Conservation (phyloP, 2,113 vertebrate species). For the Syngnathoides biaculeatus region DNA sequence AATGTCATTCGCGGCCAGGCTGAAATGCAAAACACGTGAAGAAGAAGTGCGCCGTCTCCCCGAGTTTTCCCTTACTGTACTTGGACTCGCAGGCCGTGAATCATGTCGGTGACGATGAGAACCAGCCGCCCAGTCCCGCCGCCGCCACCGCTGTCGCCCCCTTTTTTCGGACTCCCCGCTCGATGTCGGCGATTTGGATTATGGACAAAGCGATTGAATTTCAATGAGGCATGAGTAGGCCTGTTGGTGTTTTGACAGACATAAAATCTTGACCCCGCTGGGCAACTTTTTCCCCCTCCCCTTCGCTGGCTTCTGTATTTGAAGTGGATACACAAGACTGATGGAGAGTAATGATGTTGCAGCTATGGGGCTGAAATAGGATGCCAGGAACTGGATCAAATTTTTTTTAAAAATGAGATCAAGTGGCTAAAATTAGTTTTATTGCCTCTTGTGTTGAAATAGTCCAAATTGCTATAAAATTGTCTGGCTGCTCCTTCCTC, state of each 20-base stretch:
- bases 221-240: conserved; percentile 47
- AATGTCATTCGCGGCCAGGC: conserved; percentile 69
- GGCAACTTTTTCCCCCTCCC: conserved; percentile 10
- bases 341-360: conserved; percentile 22
- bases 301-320: conserved; percentile 33
- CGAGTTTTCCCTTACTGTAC: conserved; percentile 40
- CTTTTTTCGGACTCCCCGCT: conserved; percentile 11
- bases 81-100: conserved; percentile 63
- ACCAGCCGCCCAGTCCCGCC: conserved; percentile 30
- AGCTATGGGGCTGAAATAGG: neutral
- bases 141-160: conserved; percentile 24
- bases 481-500: neutral
- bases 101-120: conserved; percentile 58
- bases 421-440: neutral
- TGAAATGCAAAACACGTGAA: conserved; percentile 77
- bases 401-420: neutral
- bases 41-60: conserved; percentile 55
- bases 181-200: conserved; percentile 6
- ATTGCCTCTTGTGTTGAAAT: neutral
- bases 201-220: conserved; percentile 49
- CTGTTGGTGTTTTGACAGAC: conserved; percentile 53
- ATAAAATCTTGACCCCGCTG: conserved; percentile 36
- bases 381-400: conserved; percentile 7
- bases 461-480: neutral
- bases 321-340: conserved; percentile 41